Conservation (phyloP, 2,888 invertebrate species). For the Drosophila maculinotata region DNA sequence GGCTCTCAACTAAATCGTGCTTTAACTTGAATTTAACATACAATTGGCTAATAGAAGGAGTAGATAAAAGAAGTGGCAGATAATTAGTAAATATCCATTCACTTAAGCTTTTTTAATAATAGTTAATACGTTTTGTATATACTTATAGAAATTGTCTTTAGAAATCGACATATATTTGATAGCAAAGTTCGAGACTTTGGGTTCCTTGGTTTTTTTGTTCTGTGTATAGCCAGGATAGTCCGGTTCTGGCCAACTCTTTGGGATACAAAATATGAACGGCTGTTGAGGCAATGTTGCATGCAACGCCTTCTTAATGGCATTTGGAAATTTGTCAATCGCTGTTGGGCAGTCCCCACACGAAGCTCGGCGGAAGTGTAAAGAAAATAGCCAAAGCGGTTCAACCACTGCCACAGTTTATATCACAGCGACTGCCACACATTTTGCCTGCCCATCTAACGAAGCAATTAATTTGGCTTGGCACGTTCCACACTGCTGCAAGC, state of each 20-base stretch:
- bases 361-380: conserved; percentile 69
- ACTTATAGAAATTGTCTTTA: no score
- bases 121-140: no score
- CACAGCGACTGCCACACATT: conserved; percentile 31
- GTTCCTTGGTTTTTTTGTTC: no score
- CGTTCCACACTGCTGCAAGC: conserved; percentile 58
- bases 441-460: conserved; percentile 70
- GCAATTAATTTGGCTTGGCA: conserved; percentile 78
- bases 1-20: no score
- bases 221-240: conserved; percentile 29
- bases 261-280: conserved; percentile 31
- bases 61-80: no score
- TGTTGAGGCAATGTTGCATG: conserved; percentile 54
- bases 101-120: no score
- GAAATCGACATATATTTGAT: no score
- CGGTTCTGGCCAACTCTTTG: conserved; percentile 62
- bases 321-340: conserved; percentile 79
- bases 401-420: conserved; percentile 16
- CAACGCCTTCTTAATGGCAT: conserved; percentile 79
- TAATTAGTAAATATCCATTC: no score
- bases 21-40: no score
- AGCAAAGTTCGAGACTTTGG: no score
- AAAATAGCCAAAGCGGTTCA: conserved; percentile 66
- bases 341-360: conserved; percentile 50
- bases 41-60: no score